phyloP scores from a whole-genome alignment of 2,888 invertebrate genomes.

The Lumbricus terrestris region DNA sequence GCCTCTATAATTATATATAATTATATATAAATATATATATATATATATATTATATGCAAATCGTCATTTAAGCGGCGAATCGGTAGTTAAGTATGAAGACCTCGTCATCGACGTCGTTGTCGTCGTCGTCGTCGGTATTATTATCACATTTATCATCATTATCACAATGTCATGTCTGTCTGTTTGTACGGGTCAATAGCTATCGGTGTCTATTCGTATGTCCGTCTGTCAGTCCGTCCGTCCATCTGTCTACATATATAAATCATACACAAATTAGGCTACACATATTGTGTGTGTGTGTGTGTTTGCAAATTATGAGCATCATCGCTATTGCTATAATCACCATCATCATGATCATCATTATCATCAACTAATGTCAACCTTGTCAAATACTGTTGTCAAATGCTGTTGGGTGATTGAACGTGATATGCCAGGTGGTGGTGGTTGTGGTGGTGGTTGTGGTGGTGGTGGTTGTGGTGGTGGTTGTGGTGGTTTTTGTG shows the following conservation, averaged over 20 bases:
- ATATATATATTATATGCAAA: background rate
- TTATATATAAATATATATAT: slow-evolving; percentile 10
- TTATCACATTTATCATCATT: no score
- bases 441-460: background rate
- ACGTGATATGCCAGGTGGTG: background rate
- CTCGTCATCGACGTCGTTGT: background rate
- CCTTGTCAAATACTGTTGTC: background rate
- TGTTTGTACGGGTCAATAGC: no score
- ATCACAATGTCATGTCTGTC: no score
- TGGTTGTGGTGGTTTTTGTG: background rate
- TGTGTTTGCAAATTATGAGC: no score
- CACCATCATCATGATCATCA: slow-evolving; percentile 17
- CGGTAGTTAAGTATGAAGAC: background rate
- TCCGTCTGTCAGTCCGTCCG: no score
- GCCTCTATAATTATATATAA: no score
- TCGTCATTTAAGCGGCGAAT: background rate
- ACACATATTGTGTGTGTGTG: no score
- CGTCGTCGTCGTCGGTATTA: no score
- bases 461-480: no score
- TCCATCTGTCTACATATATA: no score
- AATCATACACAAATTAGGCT: no score
- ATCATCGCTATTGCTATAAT: background rate
- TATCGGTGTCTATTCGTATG: no score
- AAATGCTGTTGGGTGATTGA: background rate
- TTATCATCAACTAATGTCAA: background rate